phyloP scores from a whole-genome alignment of 2,113 vertebrate species.

The Psophia crepitans region DNA sequence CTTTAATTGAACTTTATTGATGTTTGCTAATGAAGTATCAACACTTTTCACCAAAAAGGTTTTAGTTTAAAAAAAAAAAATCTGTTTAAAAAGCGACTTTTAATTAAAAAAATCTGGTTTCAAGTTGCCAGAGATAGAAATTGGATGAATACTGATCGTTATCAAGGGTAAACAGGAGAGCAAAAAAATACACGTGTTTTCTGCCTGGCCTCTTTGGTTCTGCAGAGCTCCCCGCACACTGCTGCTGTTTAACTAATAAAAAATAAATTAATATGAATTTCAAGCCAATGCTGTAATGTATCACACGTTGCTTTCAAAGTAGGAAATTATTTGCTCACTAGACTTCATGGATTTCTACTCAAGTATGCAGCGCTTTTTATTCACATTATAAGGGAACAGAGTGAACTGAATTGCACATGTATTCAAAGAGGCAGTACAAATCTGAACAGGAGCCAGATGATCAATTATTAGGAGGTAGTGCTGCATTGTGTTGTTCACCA shows the following conservation, averaged over 20 bases:
- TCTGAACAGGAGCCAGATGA: slow-evolving; percentile 50
- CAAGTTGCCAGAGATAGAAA: neutral
- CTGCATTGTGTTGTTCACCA: slow-evolving; percentile 40
- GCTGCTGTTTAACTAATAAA: slow-evolving; percentile 11
- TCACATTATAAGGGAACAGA: neutral
- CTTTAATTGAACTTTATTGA: neutral
- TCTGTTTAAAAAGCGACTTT: neutral
- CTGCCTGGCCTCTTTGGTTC: neutral
- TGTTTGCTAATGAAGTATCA: neutral
- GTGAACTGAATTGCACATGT: neutral
- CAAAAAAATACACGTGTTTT: neutral
- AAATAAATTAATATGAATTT: slow-evolving; percentile 27
- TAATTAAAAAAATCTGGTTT: neutral
- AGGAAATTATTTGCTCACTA: slow-evolving; percentile 34
- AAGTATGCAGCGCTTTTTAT: slow-evolving; percentile 18
- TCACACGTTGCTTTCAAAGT: neutral
- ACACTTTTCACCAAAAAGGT: neutral
- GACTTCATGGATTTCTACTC: neutral
- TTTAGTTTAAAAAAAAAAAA: neutral
- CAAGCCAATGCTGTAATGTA: neutral
- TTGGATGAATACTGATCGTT: neutral
- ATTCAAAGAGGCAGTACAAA: slow-evolving; percentile 42
- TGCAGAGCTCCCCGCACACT: neutral
- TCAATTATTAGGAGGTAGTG: slow-evolving; percentile 44
- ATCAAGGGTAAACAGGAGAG: neutral